Percentiles rank a stretch among this genome's conserved stretches.
phyloP scores from a whole-genome alignment of 2,113 vertebrate species.

The Pelodiscus sinensis region DNA sequence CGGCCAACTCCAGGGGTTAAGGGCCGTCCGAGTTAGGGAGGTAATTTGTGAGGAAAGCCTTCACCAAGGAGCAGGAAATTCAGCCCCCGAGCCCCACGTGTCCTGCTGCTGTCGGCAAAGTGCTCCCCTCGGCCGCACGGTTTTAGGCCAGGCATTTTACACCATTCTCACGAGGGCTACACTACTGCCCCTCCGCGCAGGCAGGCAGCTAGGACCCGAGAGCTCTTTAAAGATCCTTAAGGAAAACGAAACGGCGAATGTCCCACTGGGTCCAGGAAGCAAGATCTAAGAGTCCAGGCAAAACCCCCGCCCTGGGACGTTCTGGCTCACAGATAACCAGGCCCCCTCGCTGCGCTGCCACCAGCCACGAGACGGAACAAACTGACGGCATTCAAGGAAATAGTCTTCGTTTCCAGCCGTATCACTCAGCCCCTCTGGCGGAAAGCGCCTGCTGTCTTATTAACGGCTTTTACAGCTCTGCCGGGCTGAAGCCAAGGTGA shows the following conservation, averaged over 20 bases:
- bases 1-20: not conserved
- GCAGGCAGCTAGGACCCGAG: conserved; percentile 17
- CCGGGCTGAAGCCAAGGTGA: conserved; percentile 55
- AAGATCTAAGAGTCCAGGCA: conserved; percentile 62
- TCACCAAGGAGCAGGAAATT: not conserved
- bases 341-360: conserved; percentile 52
- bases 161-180: not conserved
- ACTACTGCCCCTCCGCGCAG: not conserved
- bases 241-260: conserved; percentile 51
- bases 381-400: conserved; percentile 69
- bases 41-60: not conserved
- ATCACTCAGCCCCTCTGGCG: conserved; percentile 60
- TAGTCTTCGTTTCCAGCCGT: conserved; percentile 70
- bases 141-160: not conserved
- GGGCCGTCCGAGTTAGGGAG: not conserved
- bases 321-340: not conserved
- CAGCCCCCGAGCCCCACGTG: not conserved
- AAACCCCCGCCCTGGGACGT: conserved; percentile 41
- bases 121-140: not conserved
- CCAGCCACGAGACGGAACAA: conserved; percentile 67
- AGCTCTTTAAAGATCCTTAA: conserved; percentile 46
- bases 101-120: not conserved
- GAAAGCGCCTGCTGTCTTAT: conserved; percentile 66
- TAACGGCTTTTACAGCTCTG: conserved; percentile 57
- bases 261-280: conserved; percentile 48